phyloP scores from a whole-genome alignment of 2,113 vertebrate species.

The Dromaius novaehollandiae region DNA sequence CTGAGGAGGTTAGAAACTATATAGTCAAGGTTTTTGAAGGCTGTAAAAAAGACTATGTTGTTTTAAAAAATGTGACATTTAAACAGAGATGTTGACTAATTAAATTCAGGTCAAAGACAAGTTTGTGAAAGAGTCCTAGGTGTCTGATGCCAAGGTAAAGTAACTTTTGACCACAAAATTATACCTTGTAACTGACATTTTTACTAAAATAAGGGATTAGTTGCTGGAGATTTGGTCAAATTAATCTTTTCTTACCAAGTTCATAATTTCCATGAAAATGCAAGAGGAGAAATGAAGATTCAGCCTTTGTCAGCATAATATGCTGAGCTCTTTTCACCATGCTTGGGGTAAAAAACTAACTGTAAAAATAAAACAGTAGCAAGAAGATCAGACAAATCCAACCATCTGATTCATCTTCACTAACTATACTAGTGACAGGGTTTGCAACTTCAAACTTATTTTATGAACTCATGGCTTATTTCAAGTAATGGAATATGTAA shows the following conservation, averaged over 20 bases:
- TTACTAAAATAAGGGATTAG: background rate
- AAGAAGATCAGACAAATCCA: background rate
- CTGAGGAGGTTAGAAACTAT: background rate
- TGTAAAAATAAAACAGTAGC: background rate
- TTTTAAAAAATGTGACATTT: background rate
- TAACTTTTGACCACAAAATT: background rate
- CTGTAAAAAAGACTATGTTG: accelerated
- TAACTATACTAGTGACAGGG: background rate
- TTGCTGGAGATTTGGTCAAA: background rate
- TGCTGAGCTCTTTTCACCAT: background rate
- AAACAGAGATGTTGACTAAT: background rate
- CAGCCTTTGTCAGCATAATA: background rate
- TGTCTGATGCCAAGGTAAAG: background rate
- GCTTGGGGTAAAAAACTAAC: background rate
- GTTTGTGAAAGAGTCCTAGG: background rate
- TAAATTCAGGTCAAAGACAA: background rate
- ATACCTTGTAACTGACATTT: background rate
- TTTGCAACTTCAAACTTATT: background rate
- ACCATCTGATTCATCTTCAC: background rate
- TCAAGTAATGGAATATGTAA: background rate
- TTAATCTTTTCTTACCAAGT: background rate
- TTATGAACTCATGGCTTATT: background rate
- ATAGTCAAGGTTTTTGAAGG: background rate
- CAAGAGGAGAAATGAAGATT: background rate
- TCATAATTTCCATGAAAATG: background rate